Evolutionary conservation across 2,797 vertebrate genomes (phyloP), one percentile per base, ranked within the genome.

Genomic region (Hoplostethus mediterraneus): DNA sequence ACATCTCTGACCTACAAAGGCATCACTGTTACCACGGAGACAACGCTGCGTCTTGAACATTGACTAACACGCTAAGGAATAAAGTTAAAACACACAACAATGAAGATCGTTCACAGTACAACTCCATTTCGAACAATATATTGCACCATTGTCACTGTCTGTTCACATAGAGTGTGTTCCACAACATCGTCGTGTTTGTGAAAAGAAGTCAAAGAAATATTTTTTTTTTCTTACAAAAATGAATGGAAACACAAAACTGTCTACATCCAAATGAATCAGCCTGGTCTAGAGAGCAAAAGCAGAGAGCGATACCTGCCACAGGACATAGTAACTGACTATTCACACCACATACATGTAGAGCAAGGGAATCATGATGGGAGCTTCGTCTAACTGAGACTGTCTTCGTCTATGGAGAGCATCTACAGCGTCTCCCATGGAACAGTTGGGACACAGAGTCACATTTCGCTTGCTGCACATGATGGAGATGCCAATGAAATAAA

Each of bases 71-170:
- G 79, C 83, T 83, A 83, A 85, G 73, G 77, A 82, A 75, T 85
- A 86, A 21, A 88, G 69, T 88, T 66, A 67, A 85, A 91, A 93
- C 90, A 91, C 83, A 80, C 81, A 93, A 90, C 75, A 61, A 86
- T 91, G 92, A 94, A 94, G 93, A 94, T 92, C 93, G 93, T 95
- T 94, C 87, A 93, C 93, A 84, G 82, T 83, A 93, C 91, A 93
- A 91, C 93, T 91, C 94, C 91, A 92, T 89, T 80, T 84, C 25
- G 33, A 91, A 92, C 88, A 84, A 90, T 86, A 92, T 94, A 95
- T 95, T 95, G 93, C 93, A 95, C 94, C 90, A 85, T 93, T 91
- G 94, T 94, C 93, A 94, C 93, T 93, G 93, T 95, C 92, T 95
- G 93, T 83, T 94, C 87, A 92, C 91, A 84, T 87, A 79, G 74